Percentiles rank a stretch among this genome's conserved stretches.
Evolutionary conservation across 1,140 invertebrate genomes (phyloP).

Genomic region (Himalopsyche phryganea): DNA sequence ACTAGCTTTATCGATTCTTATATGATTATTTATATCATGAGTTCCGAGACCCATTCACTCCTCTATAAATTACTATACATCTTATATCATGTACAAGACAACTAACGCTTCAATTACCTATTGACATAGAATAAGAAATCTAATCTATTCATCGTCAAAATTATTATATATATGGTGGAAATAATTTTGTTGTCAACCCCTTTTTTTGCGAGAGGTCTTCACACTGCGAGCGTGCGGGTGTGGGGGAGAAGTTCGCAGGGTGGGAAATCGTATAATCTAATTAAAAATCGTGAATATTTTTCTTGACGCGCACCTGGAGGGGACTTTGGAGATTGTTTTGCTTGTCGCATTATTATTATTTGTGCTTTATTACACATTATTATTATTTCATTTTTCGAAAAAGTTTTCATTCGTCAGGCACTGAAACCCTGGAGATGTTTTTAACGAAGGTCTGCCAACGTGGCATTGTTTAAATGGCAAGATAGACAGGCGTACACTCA

Average conservation of each 20-base stretch:
- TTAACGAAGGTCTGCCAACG: no score
- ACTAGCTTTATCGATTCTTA: no score
- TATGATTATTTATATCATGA: no score
- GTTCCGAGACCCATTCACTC: no score
- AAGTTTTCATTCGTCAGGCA: background rate
- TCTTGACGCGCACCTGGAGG: slow-evolving; percentile 11
- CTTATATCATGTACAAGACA: no score
- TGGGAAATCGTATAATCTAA: slow-evolving; percentile 27
- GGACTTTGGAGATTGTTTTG: slow-evolving; percentile 4
- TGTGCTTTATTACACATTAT: background rate
- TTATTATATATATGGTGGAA: no score
- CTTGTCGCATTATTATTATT: background rate
- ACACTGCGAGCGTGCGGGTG: background rate
- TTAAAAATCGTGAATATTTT: slow-evolving; percentile 29
- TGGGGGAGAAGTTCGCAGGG: background rate
- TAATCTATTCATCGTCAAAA: no score
- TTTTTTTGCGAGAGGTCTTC: slow-evolving; percentile 5
- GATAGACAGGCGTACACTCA: no score
- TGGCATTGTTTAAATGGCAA: no score
- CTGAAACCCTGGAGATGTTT: background rate
- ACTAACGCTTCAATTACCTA: no score
- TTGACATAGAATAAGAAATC: no score
- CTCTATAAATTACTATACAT: no score
- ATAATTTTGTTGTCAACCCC: background rate
- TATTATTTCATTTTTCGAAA: background rate